phyloP scores from a whole-genome alignment of 2,888 invertebrate species.

The Sinohyriopsis cumingii region DNA sequence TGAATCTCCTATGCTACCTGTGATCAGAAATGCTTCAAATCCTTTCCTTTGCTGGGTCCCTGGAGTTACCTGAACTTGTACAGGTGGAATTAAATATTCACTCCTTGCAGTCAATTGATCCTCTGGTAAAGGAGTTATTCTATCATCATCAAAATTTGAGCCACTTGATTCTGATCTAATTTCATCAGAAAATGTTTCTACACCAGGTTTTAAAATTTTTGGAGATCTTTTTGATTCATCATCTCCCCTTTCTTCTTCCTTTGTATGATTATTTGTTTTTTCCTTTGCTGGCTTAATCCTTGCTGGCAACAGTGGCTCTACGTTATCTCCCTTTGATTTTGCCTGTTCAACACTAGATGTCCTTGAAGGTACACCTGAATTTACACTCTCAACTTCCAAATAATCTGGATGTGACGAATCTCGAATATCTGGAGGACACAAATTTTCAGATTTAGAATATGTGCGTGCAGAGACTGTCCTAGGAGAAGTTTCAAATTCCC shows the following conservation, averaged over 20 bases:
- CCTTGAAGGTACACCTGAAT: conserved; percentile 29
- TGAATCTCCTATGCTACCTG: conserved; percentile 27
- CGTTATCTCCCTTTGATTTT: conserved; percentile 9
- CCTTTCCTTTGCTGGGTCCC: background rate
- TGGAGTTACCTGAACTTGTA: background rate
- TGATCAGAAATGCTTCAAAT: conserved; percentile 35
- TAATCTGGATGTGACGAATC: conserved; percentile 46
- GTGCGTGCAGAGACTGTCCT: conserved; percentile 20
- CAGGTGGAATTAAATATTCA: conserved; percentile 4
- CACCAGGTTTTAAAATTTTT: too few species aligned
- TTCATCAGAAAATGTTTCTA: too few species aligned
- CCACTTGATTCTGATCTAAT: conserved; percentile 11
- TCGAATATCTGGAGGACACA: conserved; percentile 22
- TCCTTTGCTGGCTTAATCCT: conserved; percentile 78
- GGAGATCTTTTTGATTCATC: conserved; percentile 27
- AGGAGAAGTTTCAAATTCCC: conserved; percentile 42
- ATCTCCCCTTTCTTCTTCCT: conserved; percentile 81
- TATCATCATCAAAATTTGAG: conserved; percentile 31
- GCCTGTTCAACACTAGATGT: conserved; percentile 14
- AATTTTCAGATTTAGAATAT: conserved; percentile 14
- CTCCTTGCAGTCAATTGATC: conserved; percentile 27
- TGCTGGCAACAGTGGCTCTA: conserved; percentile 77
- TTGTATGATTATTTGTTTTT: conserved; percentile 78
- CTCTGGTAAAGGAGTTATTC: conserved; percentile 42
- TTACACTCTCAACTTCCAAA: conserved; percentile 56